Conservation (phyloP, 2,797 vertebrate species). For the Periparus ater region DNA sequence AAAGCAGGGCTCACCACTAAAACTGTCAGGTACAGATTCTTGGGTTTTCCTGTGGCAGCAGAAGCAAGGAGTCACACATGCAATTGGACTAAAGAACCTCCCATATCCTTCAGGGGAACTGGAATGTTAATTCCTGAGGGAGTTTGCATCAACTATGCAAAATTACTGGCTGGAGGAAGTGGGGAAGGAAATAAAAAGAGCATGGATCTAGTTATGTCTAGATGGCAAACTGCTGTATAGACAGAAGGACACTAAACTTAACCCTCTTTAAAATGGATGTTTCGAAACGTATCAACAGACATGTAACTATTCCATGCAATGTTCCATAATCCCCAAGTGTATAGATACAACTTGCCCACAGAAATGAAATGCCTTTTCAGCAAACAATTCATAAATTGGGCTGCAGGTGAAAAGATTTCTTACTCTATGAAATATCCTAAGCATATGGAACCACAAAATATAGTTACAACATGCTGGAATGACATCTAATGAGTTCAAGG, state of each 20-base stretch:
- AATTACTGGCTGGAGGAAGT: not conserved
- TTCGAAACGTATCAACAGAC: not conserved
- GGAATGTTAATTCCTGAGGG: not conserved
- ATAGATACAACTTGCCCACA: not conserved
- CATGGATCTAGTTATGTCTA: not conserved
- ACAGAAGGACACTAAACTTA: not conserved
- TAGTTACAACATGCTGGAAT: not conserved
- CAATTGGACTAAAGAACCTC: not conserved
- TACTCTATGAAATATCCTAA: not conserved
- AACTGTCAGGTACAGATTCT: not conserved
- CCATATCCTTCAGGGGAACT: not conserved
- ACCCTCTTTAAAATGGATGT: not conserved
- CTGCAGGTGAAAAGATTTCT: not conserved
- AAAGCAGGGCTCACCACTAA: not conserved
- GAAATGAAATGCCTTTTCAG: not conserved
- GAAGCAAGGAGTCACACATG: accelerated
- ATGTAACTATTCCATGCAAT: not conserved
- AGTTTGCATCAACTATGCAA: not conserved
- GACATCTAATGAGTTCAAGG: not conserved
- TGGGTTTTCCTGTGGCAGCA: not conserved
- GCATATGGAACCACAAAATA: not conserved
- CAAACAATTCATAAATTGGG: not conserved
- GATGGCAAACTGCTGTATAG: not conserved
- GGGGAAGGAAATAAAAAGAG: not conserved
- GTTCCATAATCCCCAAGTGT: not conserved